phyloP scores from a whole-genome alignment of 2,888 invertebrate genomes.

The Lithophane semibrunnea region DNA sequence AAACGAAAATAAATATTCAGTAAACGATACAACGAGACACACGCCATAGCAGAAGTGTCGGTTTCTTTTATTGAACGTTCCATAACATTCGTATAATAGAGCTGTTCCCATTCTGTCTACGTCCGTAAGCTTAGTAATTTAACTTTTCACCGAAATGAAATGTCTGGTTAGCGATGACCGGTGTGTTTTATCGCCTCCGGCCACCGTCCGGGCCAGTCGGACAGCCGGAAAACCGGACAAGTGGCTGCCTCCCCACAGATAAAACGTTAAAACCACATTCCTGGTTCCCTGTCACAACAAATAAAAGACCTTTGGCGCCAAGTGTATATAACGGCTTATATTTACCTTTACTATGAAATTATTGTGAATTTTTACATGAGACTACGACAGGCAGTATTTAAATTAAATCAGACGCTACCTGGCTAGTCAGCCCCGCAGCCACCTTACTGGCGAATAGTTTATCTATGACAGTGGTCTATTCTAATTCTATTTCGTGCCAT shows the following conservation, averaged over 20 bases:
- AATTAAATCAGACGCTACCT: background rate
- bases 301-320: slow-evolving; percentile 39
- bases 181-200: slow-evolving; percentile 54
- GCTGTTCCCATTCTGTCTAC: slow-evolving; percentile 43
- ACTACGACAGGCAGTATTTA: background rate
- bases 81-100: slow-evolving; percentile 23
- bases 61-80: slow-evolving; percentile 7
- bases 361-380: background rate
- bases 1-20: background rate
- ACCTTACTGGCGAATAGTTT: background rate
- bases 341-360: background rate
- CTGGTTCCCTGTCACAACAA: slow-evolving; percentile 46
- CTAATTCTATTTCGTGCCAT: no score
- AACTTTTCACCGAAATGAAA: slow-evolving; percentile 62
- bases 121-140: slow-evolving; percentile 51
- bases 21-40: background rate
- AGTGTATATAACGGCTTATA: slow-evolving; percentile 25
- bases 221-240: slow-evolving; percentile 36
- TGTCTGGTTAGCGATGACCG: slow-evolving; percentile 46
- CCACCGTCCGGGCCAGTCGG: slow-evolving; percentile 23
- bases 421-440: background rate
- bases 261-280: slow-evolving; percentile 53
- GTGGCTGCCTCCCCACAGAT: slow-evolving; percentile 52
- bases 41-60: background rate
- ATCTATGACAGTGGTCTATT: background rate